Evolutionary conservation across 37 sponge, comb jelly and placozoan species (phyloP).

Genomic region (Geodia barretti): DNA sequence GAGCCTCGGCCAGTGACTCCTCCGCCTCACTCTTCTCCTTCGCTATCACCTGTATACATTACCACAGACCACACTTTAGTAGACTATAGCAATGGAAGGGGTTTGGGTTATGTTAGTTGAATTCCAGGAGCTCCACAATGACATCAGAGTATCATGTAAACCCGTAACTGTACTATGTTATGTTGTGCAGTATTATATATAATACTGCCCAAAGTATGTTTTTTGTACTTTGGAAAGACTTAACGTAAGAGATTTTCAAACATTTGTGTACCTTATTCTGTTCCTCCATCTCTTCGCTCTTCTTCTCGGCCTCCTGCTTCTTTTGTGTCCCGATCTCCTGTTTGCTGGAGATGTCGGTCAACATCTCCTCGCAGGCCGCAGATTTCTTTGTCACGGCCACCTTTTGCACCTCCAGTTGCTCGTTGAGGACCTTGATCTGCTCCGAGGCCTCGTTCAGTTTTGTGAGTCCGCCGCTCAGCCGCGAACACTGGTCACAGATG

Average conservation of each 20-base stretch:
- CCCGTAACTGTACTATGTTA: too few relatives aligned
- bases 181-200: too few relatives aligned
- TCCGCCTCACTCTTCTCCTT: conserved; percentile 94
- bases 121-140: too few relatives aligned
- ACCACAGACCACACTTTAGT: too few relatives aligned
- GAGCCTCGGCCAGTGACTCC: conserved; percentile 85
- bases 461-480: conserved; percentile 89
- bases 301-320: conserved; percentile 89
- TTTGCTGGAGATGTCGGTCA: conserved; percentile 84
- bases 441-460: conserved; percentile 93
- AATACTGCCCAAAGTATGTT: too few relatives aligned
- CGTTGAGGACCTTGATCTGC: conserved; percentile 89
- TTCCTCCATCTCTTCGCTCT: conserved; percentile 96
- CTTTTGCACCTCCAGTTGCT: conserved; percentile 95
- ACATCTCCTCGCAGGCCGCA: conserved; percentile 86
- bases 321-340: conserved; percentile 88
- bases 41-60: conserved; percentile 66
- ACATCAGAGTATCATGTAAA: too few relatives aligned
- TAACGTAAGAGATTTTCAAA: too few relatives aligned
- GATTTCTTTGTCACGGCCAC: conserved; percentile 94
- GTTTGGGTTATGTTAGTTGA: too few relatives aligned
- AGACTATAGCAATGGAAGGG: too few relatives aligned
- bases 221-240: too few relatives aligned
- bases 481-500: conserved; percentile 88
- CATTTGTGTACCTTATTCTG: conserved; percentile 97